Base-by-base conservation (phyloP, 1,140 invertebrate genomes). In the Argopecten irradians region DNA sequence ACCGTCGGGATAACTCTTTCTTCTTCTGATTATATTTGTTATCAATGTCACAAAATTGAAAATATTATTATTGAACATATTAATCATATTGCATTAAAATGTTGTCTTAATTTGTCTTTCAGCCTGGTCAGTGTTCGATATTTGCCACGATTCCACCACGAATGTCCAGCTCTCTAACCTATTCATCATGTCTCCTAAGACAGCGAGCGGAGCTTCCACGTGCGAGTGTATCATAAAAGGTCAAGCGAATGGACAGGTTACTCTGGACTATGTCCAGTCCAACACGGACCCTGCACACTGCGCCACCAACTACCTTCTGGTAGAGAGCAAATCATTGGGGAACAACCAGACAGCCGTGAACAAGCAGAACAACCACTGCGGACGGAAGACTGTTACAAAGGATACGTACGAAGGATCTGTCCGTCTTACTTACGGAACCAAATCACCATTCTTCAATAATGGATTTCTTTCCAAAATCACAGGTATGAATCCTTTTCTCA, bases 141-240 rank as follows among this genome's bases (percentile, higher is more conserved):
- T 89, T 22, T 89, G 88, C n/a, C 85, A 86, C 33, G 88, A 89
- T 19, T 34, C 82, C 1, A 86, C 33, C 0, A 89, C 55, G 0
- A 83, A 46, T 32, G 88, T 89, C 34, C 11, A 43, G 13, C 16
- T 41, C 35, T 41, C 88, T 19, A 34, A 33, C 32, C 34, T 89
- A 13, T 89, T 33, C n/a, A 83, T 89, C 35, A 82, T 34, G 28
- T 89, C 88, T 14, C 88, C 88, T 3, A 86, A 85, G 32, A 32
- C 34, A 19, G 36, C 32, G 55, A 35, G 83, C n/a, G 83, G 41
- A 35, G 36, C 36, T 33, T 33, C 36, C 41, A 71, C 36, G 1
- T 88, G 87, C 9, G 87, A 88, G 22, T 88, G 87, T 32, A 88
- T 88, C 32, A 36, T 85, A 34, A 88, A 88, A 39, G 41, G 41